These are phyloP conservation scores for Hofmannophila pseudospretella DNA, from an alignment of 2,888 invertebrate genomes.

Conservation along the genomic window DNA sequence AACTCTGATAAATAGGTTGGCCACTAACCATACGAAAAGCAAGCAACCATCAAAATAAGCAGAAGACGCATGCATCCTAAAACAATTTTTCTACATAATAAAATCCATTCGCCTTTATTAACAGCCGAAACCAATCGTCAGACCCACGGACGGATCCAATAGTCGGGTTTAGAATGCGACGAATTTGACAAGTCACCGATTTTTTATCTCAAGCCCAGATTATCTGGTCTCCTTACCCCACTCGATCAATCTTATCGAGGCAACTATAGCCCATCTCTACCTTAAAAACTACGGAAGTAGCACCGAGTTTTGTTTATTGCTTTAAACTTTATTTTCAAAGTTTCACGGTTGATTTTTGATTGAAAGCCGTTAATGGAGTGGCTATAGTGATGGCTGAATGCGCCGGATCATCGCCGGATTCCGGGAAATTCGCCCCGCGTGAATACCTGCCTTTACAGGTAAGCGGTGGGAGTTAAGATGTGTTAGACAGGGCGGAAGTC, in stretches of 20 bases:
- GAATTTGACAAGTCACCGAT: conserved; percentile 77
- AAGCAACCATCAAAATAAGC: conserved; percentile 3
- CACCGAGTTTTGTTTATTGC: conserved; percentile 1
- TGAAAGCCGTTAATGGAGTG: conserved; percentile 34
- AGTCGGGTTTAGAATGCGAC: conserved; percentile 60
- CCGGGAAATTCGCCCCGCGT: conserved; percentile 75
- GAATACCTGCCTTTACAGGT: conserved; percentile 75
- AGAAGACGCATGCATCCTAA: neutral
- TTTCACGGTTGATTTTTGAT: conserved; percentile 15
- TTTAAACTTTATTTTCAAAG: conserved; percentile 17
- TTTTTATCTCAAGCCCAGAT: conserved; percentile 66
- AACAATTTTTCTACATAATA: conserved; percentile 12
- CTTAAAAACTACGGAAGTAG: conserved; percentile 26
- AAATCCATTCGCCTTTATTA: conserved; percentile 26
- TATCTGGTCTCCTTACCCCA: conserved; percentile 73
- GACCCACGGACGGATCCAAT: conserved; percentile 43
- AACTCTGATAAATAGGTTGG: too few relatives aligned
- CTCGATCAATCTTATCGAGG: conserved; percentile 76
- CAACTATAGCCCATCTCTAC: conserved; percentile 40
- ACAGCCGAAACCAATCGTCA: conserved; percentile 41
- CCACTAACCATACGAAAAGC: too few relatives aligned
- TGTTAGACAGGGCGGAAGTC: conserved; percentile 31
- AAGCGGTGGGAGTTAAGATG: conserved; percentile 28
- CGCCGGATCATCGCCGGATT: conserved; percentile 75
- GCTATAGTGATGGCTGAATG: conserved; percentile 50